Conservation (phyloP, 2,888 invertebrate species). For the Drosophila falleni region DNA sequence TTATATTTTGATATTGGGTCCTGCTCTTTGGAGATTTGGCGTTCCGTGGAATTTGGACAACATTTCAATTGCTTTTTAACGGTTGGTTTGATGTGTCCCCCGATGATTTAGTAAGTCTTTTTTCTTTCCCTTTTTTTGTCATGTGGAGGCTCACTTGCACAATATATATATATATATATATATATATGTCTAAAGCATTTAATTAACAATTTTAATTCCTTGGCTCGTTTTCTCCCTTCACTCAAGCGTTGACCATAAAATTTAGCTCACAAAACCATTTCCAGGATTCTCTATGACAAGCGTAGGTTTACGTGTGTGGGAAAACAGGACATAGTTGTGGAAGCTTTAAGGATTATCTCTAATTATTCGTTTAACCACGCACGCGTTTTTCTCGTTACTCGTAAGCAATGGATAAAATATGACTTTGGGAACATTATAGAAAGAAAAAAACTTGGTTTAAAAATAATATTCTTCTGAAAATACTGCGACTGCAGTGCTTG, state of each 20-base stretch:
- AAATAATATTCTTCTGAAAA: background rate
- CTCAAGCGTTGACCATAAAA: constrained; percentile 20
- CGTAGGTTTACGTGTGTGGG: constrained; percentile 13
- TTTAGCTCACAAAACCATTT: constrained; percentile 17
- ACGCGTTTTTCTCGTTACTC: background rate
- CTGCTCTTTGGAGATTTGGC: constrained; percentile 60
- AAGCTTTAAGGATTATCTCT: constrained; percentile 2
- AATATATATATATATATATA: background rate
- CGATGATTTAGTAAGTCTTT: constrained; percentile 16
- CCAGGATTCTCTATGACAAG: constrained; percentile 9
- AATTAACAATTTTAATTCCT: constrained; percentile 70
- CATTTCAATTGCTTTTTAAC: constrained; percentile 72
- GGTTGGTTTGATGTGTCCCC: constrained; percentile 47
- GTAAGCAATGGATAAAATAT: background rate
- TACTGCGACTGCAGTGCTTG: background rate
- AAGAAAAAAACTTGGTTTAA: background rate
- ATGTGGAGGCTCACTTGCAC: constrained; percentile 47
- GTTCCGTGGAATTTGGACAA: constrained; percentile 33
- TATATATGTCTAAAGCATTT: constrained; percentile 44
- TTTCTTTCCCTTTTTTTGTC: constrained; percentile 43
- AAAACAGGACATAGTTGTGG: constrained; percentile 1
- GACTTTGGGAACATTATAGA: background rate
- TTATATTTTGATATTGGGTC: constrained; percentile 24
- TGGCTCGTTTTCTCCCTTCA: constrained; percentile 21
- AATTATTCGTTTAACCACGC: background rate